Percentiles rank a stretch among this genome's conserved stretches.
Evolutionary conservation across 2,888 invertebrate genomes (phyloP).

Genomic region (Linnaemya tessellans): DNA sequence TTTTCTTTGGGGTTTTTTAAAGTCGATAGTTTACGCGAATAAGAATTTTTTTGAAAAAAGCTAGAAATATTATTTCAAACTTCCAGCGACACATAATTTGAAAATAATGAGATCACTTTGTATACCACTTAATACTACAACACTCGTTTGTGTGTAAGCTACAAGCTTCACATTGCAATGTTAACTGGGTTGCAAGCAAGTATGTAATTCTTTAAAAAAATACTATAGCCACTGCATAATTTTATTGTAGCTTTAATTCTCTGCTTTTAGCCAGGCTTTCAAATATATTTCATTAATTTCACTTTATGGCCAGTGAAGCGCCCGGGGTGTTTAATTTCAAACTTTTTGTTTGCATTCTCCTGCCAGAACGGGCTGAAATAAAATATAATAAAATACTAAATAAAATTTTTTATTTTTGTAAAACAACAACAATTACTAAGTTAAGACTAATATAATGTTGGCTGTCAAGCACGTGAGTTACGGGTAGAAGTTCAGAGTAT

Average conservation of each 20-base stretch:
- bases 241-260: slow-evolving; percentile 45
- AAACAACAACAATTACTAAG: slow-evolving; percentile 33
- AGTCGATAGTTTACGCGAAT: too few relatives aligned
- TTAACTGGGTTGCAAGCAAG: slow-evolving; percentile 9
- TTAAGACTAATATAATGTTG: not conserved
- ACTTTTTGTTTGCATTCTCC: not conserved
- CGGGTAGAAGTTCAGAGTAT: not conserved
- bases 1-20: too few relatives aligned
- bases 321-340: slow-evolving; percentile 31
- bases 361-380: slow-evolving; percentile 1
- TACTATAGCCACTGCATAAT: slow-evolving; percentile 21
- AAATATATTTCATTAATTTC: slow-evolving; percentile 57
- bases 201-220: not conserved
- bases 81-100: too few relatives aligned
- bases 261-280: slow-evolving; percentile 15
- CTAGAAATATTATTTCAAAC: too few relatives aligned
- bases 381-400: slow-evolving; percentile 34
- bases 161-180: not conserved
- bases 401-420: slow-evolving; percentile 67
- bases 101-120: too few relatives aligned
- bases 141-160: not conserved
- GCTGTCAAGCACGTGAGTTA: slow-evolving; percentile 6
- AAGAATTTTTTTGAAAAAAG: too few relatives aligned
- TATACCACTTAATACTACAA: too few relatives aligned
- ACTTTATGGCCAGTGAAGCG: slow-evolving; percentile 54